These are phyloP conservation scores for Orthonevra nobilis DNA, from an alignment of 2,888 invertebrate genomes.

Conservation along the genomic window DNA sequence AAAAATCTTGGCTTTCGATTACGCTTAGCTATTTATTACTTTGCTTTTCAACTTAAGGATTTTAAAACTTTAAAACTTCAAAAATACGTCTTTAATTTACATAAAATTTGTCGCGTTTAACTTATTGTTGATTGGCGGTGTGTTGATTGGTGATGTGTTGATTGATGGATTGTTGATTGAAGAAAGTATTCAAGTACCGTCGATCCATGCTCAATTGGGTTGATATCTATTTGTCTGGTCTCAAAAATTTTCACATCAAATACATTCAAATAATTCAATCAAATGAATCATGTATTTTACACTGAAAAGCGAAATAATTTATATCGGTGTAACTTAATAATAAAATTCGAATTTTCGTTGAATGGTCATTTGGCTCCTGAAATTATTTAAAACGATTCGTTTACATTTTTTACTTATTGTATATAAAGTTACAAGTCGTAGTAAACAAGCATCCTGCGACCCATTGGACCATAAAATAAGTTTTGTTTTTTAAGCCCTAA, in stretches of 20 bases:
- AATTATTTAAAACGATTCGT: constrained; percentile 24
- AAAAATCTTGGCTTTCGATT: no score
- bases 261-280: constrained; percentile 21
- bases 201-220: no score
- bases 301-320: constrained; percentile 4
- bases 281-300: constrained; percentile 33
- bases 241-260: background rate
- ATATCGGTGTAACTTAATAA: constrained; percentile 7
- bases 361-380: constrained; percentile 26
- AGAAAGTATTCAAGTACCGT: background rate
- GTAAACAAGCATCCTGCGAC: background rate
- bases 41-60: no score
- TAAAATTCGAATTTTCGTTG: constrained; percentile 11
- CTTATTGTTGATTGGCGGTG: constrained; percentile 18
- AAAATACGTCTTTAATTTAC: no score
- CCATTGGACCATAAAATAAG: constrained; percentile 3
- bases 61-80: no score
- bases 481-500: background rate
- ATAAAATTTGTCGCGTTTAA: no score
- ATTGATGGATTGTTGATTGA: constrained; percentile 20
- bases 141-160: constrained; percentile 24
- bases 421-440: background rate
- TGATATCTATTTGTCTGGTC: background rate
- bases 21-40: no score
- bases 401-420: background rate